Conservation (phyloP, 2,888 invertebrate species). For the Belgica antarctica region DNA sequence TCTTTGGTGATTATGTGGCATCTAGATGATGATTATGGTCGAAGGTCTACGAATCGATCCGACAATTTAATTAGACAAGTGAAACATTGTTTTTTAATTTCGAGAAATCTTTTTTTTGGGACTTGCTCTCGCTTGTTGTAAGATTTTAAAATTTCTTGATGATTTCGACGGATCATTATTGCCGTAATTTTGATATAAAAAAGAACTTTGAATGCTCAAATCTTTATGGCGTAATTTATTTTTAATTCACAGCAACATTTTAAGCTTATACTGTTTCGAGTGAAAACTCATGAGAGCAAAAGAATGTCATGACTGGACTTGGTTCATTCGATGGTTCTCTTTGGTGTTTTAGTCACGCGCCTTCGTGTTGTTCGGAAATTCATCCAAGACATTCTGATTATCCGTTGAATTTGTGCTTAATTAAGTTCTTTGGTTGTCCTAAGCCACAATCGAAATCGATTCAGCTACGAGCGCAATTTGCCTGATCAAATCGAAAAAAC, state of each 20-base stretch:
- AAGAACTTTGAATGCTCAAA: too few relatives aligned
- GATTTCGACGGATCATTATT: constrained; percentile 25
- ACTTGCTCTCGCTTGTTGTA: not conserved
- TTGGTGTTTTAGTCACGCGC: constrained; percentile 22
- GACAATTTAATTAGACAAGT: constrained; percentile 29
- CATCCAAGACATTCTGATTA: too few relatives aligned
- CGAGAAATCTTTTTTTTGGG: constrained; percentile 18
- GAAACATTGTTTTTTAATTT: constrained; percentile 27
- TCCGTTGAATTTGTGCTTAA: too few relatives aligned
- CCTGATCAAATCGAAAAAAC: too few relatives aligned
- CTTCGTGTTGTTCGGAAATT: too few relatives aligned
- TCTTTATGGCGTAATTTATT: not conserved
- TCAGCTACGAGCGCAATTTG: too few relatives aligned
- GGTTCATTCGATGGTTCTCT: not conserved
- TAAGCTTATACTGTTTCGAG: not conserved
- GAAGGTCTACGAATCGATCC: not conserved
- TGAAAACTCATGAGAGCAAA: too few relatives aligned
- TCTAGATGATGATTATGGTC: not conserved
- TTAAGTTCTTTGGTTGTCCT: too few relatives aligned
- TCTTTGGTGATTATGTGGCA: constrained; percentile 8
- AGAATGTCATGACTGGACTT: too few relatives aligned
- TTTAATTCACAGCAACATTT: not conserved
- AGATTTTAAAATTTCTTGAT: too few relatives aligned
- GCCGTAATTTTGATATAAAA: constrained; percentile 4
- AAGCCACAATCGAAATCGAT: too few relatives aligned